Base-by-base conservation (phyloP, 2,888 invertebrate species). In the Embidobia sp. region DNA sequence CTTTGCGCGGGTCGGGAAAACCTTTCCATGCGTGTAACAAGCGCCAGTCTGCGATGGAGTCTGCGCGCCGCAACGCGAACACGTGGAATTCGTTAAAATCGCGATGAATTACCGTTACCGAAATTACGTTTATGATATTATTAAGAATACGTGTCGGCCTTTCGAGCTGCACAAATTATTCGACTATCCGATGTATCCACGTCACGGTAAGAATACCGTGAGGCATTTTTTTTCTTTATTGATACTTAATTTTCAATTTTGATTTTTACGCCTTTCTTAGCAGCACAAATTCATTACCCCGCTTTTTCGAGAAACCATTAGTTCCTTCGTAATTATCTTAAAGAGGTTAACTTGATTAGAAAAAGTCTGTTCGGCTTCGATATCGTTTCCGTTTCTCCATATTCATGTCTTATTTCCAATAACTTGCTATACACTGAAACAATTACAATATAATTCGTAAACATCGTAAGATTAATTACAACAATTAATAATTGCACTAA, bases 81-180 rank as follows among this genome's bases (percentile, higher is more conserved):
- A n/a, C 37, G 33, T 18, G 74, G 61, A 61, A 75, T 75, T 67
- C 53, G 48, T 40, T 40, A 61, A 53, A 61, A 74, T 74, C 49
- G 51, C 64, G 2, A 29, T 53, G 27, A 35, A 74, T 67, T 59
- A 74, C 22, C 19, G 53, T 16, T 35, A 74, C 53, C 57, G 40
- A 46, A 53, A 74, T 53, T 42, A 66, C 59, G 53, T 67, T 74
- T 66, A 49, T 35, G 27, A 57, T 31, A 59, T 64, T 57, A 64
- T 72, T 48, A 63, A 46, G 31, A 33, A 31, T 46, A 7, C 22
- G 29, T 57, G 40, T 57, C 26, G 48, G 4, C 49, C 19, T 46
- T 40, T 13, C 42, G 19, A 42, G 27, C 29, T 33, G n/a, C 57
- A 42, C 59, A 46, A 35, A n/a, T n/a, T n/a, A n/a, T n/a, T n/a